Conservation (phyloP, 2,888 invertebrate species). For the Drosophila prostipennis region DNA sequence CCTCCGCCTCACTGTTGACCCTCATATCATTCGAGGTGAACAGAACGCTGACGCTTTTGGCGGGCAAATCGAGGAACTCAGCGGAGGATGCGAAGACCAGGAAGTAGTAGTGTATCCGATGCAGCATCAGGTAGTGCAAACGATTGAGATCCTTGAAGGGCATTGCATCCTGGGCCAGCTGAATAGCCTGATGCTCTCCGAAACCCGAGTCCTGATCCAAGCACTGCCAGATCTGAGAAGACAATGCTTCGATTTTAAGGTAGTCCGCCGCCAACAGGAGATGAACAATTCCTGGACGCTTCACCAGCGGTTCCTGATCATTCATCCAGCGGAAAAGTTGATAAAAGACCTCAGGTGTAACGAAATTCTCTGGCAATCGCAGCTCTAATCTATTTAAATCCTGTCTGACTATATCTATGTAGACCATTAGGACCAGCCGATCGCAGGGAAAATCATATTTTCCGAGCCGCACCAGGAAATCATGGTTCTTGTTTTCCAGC, state of each 20-base stretch:
- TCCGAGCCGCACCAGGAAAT: conserved; percentile 41
- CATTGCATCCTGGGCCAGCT: conserved; percentile 13
- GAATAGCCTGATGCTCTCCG: conserved; percentile 44
- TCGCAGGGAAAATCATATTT: conserved; percentile 22
- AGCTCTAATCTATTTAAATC: conserved; percentile 3
- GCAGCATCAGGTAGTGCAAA: conserved; percentile 38
- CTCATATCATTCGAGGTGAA: conserved; percentile 38
- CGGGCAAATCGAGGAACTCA: conserved; percentile 41
- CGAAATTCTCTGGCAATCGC: conserved; percentile 22
- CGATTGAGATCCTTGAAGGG: neutral
- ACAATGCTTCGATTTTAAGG: conserved; percentile 21
- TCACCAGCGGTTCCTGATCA: neutral
- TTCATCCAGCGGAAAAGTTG: conserved; percentile 36
- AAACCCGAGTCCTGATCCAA: conserved; percentile 21
- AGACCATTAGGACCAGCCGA: conserved; percentile 37
- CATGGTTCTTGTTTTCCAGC: conserved; percentile 7
- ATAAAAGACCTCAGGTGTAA: conserved; percentile 25
- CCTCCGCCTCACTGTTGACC: conserved; percentile 51
- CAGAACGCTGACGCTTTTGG: conserved; percentile 15
- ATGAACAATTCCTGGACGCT: conserved; percentile 17
- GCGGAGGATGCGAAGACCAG: conserved; percentile 44
- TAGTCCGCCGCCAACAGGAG: conserved; percentile 33
- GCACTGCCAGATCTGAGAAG: conserved; percentile 39
- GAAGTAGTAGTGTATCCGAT: conserved; percentile 43
- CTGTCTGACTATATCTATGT: conserved; percentile 8